A percentile compares a stretch with the other conserved stretches of the same genome.
Conservation (phyloP, 2,797 vertebrate genomes). For the Lophius americanus region DNA sequence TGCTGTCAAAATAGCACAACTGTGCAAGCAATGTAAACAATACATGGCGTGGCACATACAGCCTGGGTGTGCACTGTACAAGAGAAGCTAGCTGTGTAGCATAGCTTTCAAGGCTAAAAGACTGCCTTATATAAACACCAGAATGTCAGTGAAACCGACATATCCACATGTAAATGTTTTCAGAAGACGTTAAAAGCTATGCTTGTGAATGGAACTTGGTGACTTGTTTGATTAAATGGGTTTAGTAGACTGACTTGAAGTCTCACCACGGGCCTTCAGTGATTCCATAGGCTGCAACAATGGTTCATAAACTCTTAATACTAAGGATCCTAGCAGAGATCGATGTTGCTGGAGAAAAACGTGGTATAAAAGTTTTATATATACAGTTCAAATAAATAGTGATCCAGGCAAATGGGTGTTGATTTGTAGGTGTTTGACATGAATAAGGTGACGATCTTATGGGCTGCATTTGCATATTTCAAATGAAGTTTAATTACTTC, state of each 20-base stretch:
- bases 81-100: slow-evolving; percentile 51
- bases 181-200: no score
- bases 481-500: slow-evolving; percentile 30
- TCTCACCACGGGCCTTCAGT: slow-evolving; percentile 58
- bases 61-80: slow-evolving; percentile 66
- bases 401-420: background rate
- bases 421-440: slow-evolving; percentile 2
- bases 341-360: background rate
- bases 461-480: slow-evolving; percentile 24
- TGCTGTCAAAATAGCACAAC: slow-evolving; percentile 51
- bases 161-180: background rate
- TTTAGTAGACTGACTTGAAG: slow-evolving; percentile 47
- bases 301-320: slow-evolving; percentile 54
- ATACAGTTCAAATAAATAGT: slow-evolving; percentile 7
- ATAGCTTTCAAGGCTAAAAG: slow-evolving; percentile 42
- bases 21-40: slow-evolving; percentile 82
- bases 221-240: slow-evolving; percentile 35
- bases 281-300: slow-evolving; percentile 49
- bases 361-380: background rate
- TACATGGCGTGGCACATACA: slow-evolving; percentile 79
- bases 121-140: slow-evolving; percentile 1
- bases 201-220: background rate
- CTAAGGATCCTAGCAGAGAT: background rate
- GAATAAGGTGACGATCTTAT: slow-evolving; percentile 3
- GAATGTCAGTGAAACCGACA: slow-evolving; percentile 4